Conservation (phyloP, 2,888 invertebrate genomes). For the Laothoe populi region DNA sequence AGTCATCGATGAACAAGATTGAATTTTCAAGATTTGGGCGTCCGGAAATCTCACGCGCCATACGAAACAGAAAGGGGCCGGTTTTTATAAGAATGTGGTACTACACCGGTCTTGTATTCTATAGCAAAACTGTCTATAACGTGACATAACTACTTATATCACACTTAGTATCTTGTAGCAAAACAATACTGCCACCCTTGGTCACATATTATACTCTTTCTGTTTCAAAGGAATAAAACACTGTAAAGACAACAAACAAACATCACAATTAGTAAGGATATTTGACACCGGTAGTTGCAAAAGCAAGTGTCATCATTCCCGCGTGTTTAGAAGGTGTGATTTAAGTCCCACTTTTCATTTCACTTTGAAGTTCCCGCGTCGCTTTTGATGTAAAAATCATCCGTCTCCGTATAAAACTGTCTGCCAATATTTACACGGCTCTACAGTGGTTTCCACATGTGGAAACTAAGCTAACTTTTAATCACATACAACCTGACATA, state of each 20-base stretch:
- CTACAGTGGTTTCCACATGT: conserved; percentile 31
- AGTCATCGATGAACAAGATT: too few species aligned
- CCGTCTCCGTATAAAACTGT: conserved; percentile 60
- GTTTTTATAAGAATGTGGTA: too few species aligned
- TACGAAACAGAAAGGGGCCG: too few species aligned
- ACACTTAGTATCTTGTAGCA: neutral
- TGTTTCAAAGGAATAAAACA: neutral
- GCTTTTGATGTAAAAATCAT: conserved; percentile 80
- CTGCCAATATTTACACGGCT: conserved; percentile 71
- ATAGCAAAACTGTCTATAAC: too few species aligned
- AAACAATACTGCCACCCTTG: neutral
- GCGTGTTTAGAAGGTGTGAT: conserved; percentile 42
- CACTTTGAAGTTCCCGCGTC: conserved; percentile 49
- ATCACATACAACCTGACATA: neutral
- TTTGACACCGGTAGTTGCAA: conserved; percentile 8
- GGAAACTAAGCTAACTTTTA: conserved; percentile 17
- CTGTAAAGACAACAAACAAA: neutral
- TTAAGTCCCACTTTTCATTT: conserved; percentile 51
- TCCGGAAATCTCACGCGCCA: too few species aligned
- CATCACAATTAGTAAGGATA: conserved; percentile 5
- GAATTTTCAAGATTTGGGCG: too few species aligned
- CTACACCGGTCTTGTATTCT: too few species aligned
- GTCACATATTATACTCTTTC: neutral
- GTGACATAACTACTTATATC: neutral
- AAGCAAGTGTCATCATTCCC: conserved; percentile 22